phyloP scores from a whole-genome alignment of 2,797 vertebrate species.

The Ctenopoma kingsleyae region DNA sequence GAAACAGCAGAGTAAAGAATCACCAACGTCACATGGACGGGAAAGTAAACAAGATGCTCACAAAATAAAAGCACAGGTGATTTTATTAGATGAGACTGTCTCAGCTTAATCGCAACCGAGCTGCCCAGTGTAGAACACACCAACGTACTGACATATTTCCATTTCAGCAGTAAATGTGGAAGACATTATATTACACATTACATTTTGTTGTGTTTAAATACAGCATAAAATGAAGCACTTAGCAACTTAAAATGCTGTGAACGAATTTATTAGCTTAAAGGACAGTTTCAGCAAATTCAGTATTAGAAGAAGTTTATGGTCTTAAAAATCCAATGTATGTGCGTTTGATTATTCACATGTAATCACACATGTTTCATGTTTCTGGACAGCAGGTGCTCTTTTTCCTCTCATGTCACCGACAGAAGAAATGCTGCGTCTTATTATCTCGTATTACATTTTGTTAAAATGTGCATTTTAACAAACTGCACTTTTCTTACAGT shows the following conservation, averaged over 20 bases:
- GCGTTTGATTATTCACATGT: not conserved
- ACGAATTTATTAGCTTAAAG: too few relatives aligned
- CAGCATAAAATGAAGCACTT: too few relatives aligned
- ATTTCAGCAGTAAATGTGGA: too few relatives aligned
- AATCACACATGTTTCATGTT: not conserved
- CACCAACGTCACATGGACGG: not conserved
- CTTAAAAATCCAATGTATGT: not conserved
- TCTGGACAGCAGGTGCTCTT: slow-evolving; percentile 2
- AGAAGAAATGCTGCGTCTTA: not conserved
- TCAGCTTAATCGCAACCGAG: too few relatives aligned
- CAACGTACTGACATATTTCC: too few relatives aligned
- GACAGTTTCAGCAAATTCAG: too few relatives aligned
- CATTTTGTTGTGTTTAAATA: too few relatives aligned
- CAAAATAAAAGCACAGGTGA: not conserved
- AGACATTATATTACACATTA: too few relatives aligned
- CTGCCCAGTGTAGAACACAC: too few relatives aligned
- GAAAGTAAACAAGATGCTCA: not conserved
- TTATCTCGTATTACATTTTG: not conserved
- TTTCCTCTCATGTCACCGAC: not conserved
- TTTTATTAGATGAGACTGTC: too few relatives aligned
- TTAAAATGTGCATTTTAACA: not conserved
- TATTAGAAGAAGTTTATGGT: too few relatives aligned
- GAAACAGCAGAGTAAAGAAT: not conserved
- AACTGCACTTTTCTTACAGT: not conserved
- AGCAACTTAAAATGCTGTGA: too few relatives aligned